These are phyloP conservation scores for Perithous albicinctus DNA, from an alignment of 2,888 invertebrate genomes.

Conservation along the genomic window DNA sequence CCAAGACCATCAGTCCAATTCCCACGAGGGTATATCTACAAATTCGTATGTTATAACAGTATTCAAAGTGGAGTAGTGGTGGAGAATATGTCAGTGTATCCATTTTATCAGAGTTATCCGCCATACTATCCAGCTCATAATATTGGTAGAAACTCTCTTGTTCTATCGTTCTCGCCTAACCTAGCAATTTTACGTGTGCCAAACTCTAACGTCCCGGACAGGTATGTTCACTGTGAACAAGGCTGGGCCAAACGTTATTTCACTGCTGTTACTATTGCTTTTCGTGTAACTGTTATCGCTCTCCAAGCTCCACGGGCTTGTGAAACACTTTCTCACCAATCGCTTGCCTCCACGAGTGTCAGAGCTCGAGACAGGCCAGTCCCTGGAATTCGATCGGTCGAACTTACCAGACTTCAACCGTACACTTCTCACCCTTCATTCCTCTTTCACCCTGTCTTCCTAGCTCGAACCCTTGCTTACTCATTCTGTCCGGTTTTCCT, in stretches of 20 bases:
- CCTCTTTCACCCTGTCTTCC: constrained; percentile 4
- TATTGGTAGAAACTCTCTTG: constrained; percentile 26
- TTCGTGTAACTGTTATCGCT: constrained; percentile 45
- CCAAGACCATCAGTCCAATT: constrained; percentile 49
- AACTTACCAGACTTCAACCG: constrained; percentile 42
- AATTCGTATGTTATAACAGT: constrained; percentile 24
- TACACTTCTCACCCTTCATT: constrained; percentile 18
- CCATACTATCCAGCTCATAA: constrained; percentile 14
- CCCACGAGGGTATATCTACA: constrained; percentile 47
- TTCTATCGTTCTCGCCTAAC: not conserved
- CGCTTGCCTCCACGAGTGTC: constrained; percentile 9
- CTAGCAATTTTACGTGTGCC: constrained; percentile 9
- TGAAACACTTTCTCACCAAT: not conserved
- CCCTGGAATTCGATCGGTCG: constrained; percentile 53
- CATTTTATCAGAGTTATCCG: not conserved
- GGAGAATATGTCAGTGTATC: not conserved
- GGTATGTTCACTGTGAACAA: constrained; percentile 23
- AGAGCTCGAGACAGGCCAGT: constrained; percentile 29
- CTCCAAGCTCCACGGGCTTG: constrained; percentile 11
- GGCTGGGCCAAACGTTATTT: constrained; percentile 25
- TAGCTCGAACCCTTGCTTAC: constrained; percentile 10
- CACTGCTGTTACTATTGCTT: constrained; percentile 10
- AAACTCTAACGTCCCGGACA: constrained; percentile 43
- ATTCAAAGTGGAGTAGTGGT: constrained; percentile 5
- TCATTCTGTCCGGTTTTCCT: constrained; percentile 40